Base-by-base conservation (phyloP, 92 coral and sea anemone genomes). In the Phenganax marumi region DNA sequence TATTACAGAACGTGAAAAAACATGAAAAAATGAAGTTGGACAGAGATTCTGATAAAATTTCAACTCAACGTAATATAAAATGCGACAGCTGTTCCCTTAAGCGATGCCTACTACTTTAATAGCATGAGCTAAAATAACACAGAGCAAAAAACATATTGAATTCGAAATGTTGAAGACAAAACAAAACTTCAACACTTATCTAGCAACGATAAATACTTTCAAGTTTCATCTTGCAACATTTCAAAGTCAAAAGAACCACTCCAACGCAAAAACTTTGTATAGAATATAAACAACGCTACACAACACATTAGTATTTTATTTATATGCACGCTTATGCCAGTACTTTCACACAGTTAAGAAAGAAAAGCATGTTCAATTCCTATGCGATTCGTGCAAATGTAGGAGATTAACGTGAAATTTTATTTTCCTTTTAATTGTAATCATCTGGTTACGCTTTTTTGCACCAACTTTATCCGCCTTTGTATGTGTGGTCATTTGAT, bases 91-190 rank as follows among this genome's bases (percentile, higher is more conserved):
- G 79, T 51, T 21, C 53, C 10, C 50, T 18, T 63, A 50, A 50
- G 0, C 50, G 61, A 3, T 25, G 49, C 61, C 50, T 56, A 68
- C 14, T 24, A 26, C 68, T 33, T 54, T 33, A 33, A 33, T 33
- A 54, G 17, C 13, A 52, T 57, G 66, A 10, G 80, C 63, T 75
- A 54, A 53, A 75, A 54, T 23, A 75, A 75, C 80, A 55, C 33
- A 76, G 81, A 8, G 5, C 43, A 2, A 33, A 33, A 33, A 33
- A 33, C 11, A 76, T 76, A 76, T 55, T 76, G 51, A 54, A 76
- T 76, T 76, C 33, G 18, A 12, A 54, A 54, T 25, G 22, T 48
- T 22, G 70, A 66, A 66, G 72, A 25, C 72, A 66, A 72, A 58
- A 57, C 56, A 76, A 56, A 54, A 76, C 9, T 33, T 17, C 62